Conservation (phyloP, 2,113 vertebrate genomes). For the Emydocephalus ijimae region DNA sequence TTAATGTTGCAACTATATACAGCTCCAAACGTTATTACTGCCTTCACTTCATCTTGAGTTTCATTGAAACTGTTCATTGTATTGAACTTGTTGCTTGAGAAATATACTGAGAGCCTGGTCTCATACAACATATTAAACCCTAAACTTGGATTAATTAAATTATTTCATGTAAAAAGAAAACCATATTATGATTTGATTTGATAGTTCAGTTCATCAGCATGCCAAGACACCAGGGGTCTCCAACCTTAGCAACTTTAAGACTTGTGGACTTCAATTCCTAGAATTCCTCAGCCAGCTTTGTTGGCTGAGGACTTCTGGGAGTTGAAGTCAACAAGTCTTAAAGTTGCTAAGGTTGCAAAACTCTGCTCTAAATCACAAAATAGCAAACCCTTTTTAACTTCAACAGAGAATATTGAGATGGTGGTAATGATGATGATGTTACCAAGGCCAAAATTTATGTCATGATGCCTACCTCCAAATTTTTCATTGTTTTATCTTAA, state of each 20-base stretch:
- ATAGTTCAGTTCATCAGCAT: not conserved
- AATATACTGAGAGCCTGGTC: not conserved
- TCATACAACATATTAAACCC: not conserved
- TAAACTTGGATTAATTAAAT: not conserved
- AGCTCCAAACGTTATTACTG: constrained; percentile 24
- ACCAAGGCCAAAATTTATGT: not conserved
- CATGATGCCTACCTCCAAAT: not conserved
- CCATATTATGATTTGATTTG: not conserved
- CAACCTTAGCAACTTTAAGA: no score
- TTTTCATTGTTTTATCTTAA: not conserved
- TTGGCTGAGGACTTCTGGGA: no score
- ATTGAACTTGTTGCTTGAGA: not conserved
- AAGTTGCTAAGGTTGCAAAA: no score
- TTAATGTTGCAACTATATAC: constrained; percentile 25
- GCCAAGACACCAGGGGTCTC: not conserved
- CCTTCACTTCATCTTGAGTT: constrained; percentile 22
- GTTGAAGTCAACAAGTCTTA: no score
- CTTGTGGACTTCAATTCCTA: no score
- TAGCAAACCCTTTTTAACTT: not conserved
- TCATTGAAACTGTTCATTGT: constrained; percentile 15
- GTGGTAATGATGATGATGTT: not conserved
- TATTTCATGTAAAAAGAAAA: not conserved
- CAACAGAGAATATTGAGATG: not conserved
- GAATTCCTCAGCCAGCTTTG: no score
- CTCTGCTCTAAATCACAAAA: not conserved